A percentile compares a stretch with the other conserved stretches of the same genome.
phyloP scores from a whole-genome alignment of 2,888 invertebrate species.

The Eupithecia subumbrata region DNA sequence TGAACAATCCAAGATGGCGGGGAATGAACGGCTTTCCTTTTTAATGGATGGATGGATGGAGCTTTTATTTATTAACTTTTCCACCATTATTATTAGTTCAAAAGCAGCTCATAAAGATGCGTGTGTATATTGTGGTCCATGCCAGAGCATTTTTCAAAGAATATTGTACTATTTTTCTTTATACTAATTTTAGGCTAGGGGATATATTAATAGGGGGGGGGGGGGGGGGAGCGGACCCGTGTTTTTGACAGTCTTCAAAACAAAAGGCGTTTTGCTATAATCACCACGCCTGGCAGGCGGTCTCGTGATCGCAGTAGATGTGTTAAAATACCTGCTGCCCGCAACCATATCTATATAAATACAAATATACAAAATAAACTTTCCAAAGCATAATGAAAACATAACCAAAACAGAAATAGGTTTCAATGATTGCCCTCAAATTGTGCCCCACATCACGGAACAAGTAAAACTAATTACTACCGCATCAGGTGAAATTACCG shows the following conservation, averaged over 20 bases:
- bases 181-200: too few relatives aligned
- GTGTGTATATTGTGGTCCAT: too few relatives aligned
- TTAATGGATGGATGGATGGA: neutral
- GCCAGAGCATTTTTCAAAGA: too few relatives aligned
- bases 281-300: neutral
- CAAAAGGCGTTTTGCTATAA: neutral
- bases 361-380: neutral
- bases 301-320: neutral
- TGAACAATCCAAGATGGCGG: conserved; percentile 38
- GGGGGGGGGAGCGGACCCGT: too few relatives aligned
- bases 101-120: too few relatives aligned
- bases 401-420: conserved; percentile 13
- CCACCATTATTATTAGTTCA: neutral
- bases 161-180: neutral
- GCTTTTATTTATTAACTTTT: neutral
- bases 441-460: conserved; percentile 20
- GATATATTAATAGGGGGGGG: too few relatives aligned
- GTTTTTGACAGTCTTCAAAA: too few relatives aligned
- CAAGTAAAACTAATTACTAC: conserved; percentile 30
- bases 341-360: neutral
- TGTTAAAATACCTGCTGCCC: neutral
- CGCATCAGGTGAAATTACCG: conserved; percentile 23
- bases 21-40: neutral
- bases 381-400: conserved; percentile 8
- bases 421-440: conserved; percentile 24